Evolutionary conservation across 2,797 vertebrate species (phyloP), one percentile per base, ranked within the genome.

Genomic region (Myripristis murdjan): DNA sequence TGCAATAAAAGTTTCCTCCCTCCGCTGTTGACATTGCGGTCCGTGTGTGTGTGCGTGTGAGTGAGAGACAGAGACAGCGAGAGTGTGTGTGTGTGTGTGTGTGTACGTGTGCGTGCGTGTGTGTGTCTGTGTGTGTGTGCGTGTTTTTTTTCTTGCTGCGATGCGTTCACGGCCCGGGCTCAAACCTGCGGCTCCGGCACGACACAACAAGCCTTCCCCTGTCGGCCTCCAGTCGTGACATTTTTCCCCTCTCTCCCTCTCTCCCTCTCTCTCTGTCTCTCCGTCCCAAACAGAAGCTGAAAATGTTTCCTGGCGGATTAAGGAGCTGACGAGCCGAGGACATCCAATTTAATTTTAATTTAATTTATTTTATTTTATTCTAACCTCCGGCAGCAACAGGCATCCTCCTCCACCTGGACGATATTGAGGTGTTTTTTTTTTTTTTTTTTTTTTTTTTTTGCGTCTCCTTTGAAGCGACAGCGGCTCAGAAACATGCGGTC

Each of bases 301-400:
- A 28, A 47, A 47, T 43, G n/a, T 10, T 23, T 18, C 12, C 7
- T 57, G 55, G 77, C 66, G 76, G 83, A 84, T 86, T 81, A 81
- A 67, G 20, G 68, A 39, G 20, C 0, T 39, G 24, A 80, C 64
- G 65, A 59, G 51, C 39, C 37, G 28, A 18, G 37, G 37, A 37
- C 9, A 56, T 8, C 28, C 20, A 48, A 47, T 60, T 33, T 24
- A n/a, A n/a, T n/a, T n/a, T n/a, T n/a, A n/a, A n/a, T 1, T 52
- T 22, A 10, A 20, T 37, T n/a, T n/a, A n/a, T n/a, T n/a, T n/a
- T n/a, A 9, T 46, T n/a, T 6, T 11, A 58, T 54, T 37, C 70
- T 18, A 18, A 8, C 5, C 44, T 18, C n/a, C n/a, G n/a, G 31
- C 53, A 63, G 53, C 70, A 67, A 70, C 77, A 61, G 47, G 35